Base-by-base conservation (phyloP, 2,888 invertebrate species). In the Dromius quadrimaculatus region DNA sequence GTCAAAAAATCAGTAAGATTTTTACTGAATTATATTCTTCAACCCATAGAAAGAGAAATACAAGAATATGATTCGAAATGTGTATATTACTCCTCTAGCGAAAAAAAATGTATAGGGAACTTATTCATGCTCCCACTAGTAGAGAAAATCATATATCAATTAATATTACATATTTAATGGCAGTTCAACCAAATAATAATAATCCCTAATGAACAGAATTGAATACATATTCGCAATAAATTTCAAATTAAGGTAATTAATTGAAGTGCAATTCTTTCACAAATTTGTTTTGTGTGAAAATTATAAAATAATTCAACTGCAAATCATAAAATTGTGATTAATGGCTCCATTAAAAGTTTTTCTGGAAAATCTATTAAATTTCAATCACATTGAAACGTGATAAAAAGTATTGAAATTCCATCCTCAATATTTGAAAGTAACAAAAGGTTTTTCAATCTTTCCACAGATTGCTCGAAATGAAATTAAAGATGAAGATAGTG, bases 241-340 rank as follows among this genome's bases (percentile, higher is more conserved):
- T 54, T 17, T 23, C 28, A 54, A 54, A 54, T 54, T 17, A 13
- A 28, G 8, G n/a, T 13, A 28, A 54, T 54, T 54, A 54, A 54
- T 54, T 54, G 13, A 54, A 28, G 9, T 5, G 6, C 20, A 47
- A 11, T 54, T 28, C 50, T 15, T 47, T 54, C 28, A 23, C 50
- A 28, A 13, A 23, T 28, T n/a, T 8, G 11, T 11, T 36, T 36
- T 36, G 13, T 41, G 22, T 4, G 2, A 50, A 50, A 50, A 54
- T 28, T 23, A 54, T 28, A 54, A 54, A 28, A 17, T 50, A 22
- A 23, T 38, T 38, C 17, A 15, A 3, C 41, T 19, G 11, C 15
- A 41, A 41, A 41, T 15, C 36, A 47, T 15, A 54, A 45, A 54
- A 54, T 54, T 54, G 11, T 54, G 50, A 54, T 54, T 54, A 54